Evolutionary conservation across 35 echinoderm and acorn worm genomes (phyloP).

Genomic region (Lytechinus variegatus): DNA sequence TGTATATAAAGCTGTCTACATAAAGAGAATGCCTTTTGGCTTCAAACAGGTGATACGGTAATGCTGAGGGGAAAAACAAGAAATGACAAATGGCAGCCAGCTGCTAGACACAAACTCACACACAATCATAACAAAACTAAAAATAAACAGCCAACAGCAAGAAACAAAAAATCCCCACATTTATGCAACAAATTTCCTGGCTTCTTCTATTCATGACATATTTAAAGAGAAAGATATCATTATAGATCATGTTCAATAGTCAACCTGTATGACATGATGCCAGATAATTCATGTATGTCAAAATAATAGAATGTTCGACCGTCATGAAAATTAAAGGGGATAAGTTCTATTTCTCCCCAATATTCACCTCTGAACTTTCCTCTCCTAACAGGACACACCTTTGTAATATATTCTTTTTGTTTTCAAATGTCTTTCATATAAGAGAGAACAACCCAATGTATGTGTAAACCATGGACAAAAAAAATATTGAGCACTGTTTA

Average conservation of each 20-base stretch:
- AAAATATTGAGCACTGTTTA: background rate
- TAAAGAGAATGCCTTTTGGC: too few relatives aligned
- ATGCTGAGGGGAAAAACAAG: background rate
- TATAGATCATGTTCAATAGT: background rate
- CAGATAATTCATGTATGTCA: background rate
- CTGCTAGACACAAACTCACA: constrained; percentile 14
- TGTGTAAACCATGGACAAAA: background rate
- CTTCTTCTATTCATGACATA: background rate
- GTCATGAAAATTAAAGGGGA: background rate
- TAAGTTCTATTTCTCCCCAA: too few relatives aligned
- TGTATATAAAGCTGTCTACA: too few relatives aligned
- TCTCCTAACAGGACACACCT: background rate
- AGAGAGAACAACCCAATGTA: background rate
- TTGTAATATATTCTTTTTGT: background rate
- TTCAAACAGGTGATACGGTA: too few relatives aligned
- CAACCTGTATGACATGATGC: background rate
- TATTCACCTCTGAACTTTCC: background rate
- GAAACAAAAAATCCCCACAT: background rate
- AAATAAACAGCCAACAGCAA: background rate
- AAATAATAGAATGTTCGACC: background rate
- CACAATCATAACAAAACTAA: background rate
- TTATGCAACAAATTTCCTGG: background rate
- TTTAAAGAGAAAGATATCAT: background rate
- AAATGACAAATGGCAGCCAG: background rate
- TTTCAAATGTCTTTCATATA: background rate